Evolutionary conservation across 2,113 vertebrate genomes (phyloP).

Genomic region (Bungarus multicinctus): DNA sequence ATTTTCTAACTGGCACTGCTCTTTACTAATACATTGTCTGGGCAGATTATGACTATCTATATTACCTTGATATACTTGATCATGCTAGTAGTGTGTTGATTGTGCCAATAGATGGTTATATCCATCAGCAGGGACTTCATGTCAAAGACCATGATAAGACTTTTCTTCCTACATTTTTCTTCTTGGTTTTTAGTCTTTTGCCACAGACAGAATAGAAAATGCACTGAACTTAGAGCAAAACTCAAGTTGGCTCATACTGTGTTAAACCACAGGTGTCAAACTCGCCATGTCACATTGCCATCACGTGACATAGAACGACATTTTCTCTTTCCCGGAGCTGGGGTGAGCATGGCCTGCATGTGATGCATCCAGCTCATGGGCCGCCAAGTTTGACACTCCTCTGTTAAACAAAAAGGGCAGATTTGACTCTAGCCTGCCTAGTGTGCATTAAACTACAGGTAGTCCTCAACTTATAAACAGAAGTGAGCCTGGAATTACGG

Average conservation of each 20-base stretch:
- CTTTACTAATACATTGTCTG: not conserved
- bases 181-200: not conserved
- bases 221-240: not conserved
- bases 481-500: not conserved
- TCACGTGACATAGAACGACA: no score
- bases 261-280: not conserved
- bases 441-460: not conserved
- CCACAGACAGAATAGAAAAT: not conserved
- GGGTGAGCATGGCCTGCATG: no score
- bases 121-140: not conserved
- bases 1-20: not conserved
- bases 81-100: not conserved
- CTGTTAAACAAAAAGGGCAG: not conserved
- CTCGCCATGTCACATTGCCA: no score
- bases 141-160: not conserved
- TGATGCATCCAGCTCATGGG: no score
- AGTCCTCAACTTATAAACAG: not conserved
- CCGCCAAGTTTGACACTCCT: no score
- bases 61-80: not conserved
- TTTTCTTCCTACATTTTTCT: not conserved
- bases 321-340: no score
- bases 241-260: not conserved
- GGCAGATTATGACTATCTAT: not conserved
- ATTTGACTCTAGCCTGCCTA: not conserved
- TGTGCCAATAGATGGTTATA: not conserved